Evolutionary conservation across 2,797 vertebrate species (phyloP).

Genomic region (Fistularia tabacaria): DNA sequence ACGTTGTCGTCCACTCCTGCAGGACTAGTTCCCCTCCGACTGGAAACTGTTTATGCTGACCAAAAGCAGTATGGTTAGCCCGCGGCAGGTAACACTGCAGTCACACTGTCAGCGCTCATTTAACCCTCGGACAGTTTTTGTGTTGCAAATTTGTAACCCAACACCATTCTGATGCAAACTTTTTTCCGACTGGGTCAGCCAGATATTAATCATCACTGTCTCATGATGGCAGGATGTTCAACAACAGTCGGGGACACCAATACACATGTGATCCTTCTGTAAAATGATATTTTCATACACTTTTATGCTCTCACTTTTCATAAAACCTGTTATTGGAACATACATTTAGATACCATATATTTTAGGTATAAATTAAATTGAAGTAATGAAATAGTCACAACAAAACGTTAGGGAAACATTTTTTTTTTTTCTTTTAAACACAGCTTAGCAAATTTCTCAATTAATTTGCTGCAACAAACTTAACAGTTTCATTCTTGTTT

Average conservation of each 20-base stretch:
- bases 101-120: slow-evolving; percentile 43
- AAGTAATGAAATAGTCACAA: no score
- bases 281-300: no score
- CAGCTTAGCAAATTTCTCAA: no score
- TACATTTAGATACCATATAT: no score
- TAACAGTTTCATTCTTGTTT: no score
- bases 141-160: slow-evolving; percentile 65
- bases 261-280: not conserved
- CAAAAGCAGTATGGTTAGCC: slow-evolving; percentile 36
- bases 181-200: slow-evolving; percentile 41
- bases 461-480: no score
- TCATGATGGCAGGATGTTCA: not conserved
- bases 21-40: slow-evolving; percentile 27
- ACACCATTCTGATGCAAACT: slow-evolving; percentile 49
- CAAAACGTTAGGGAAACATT: no score
- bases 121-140: slow-evolving; percentile 45
- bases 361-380: no score
- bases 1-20: slow-evolving; percentile 21
- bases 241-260: not conserved
- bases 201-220: not conserved
- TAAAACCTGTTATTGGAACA: no score
- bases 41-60: slow-evolving; percentile 46
- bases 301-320: no score
- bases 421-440: no score
- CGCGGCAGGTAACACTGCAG: slow-evolving; percentile 30